phyloP scores from a whole-genome alignment of 2,797 vertebrate genomes.

The Paguma larvata region DNA sequence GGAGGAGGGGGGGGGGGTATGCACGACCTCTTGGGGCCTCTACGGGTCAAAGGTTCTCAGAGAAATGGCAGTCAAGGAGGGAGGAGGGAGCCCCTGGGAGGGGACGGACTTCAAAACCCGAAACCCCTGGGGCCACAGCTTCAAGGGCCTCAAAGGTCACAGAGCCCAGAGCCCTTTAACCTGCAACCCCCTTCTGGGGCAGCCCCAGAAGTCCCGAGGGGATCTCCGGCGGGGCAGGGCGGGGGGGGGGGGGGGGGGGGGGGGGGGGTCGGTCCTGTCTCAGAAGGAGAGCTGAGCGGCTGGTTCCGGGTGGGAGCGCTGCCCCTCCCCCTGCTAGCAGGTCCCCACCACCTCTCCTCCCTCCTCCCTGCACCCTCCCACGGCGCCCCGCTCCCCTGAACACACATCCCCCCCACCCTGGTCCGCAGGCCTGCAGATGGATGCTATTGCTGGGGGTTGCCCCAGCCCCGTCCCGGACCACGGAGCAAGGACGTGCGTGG shows the following conservation, averaged over 20 bases:
- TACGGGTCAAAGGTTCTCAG: slow-evolving; percentile 31
- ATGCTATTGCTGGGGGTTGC: too few species aligned
- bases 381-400: not conserved
- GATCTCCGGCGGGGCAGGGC: too few species aligned
- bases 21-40: not conserved
- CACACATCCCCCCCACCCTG: not conserved
- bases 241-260: too few species aligned
- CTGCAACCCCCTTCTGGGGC: not conserved
- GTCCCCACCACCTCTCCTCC: not conserved
- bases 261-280: not conserved
- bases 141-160: not conserved
- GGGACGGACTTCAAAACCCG: not conserved
- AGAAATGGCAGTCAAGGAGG: not conserved
- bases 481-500: not conserved
- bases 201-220: not conserved
- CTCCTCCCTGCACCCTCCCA: not conserved
- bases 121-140: too few species aligned
- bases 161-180: not conserved
- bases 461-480: not conserved
- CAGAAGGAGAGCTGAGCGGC: not conserved
- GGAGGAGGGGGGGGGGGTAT: not conserved
- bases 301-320: not conserved
- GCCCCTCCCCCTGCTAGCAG: not conserved
- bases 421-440: fast-evolving
- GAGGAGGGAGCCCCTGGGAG: not conserved